Base-by-base conservation (phyloP, 1,140 invertebrate genomes). In the Branchinecta lindahli region DNA sequence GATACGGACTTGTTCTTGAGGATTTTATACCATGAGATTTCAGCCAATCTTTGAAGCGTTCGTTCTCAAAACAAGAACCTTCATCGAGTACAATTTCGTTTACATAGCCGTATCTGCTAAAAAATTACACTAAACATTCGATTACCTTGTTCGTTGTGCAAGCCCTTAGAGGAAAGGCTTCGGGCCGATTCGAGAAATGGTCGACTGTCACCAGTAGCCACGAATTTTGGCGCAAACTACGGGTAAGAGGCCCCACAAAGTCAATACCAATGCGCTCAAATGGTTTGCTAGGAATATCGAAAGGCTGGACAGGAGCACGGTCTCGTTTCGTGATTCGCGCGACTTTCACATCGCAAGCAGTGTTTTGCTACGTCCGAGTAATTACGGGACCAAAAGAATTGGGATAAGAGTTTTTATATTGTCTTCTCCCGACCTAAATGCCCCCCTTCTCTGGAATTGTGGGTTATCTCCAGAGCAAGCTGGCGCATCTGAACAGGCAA, bases 331-430 rank as follows among this genome's bases (percentile, higher is more conserved):
- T 9, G 47, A 9, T 52, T 52, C 47, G 9, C 9, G 47, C 47
- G 9, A n/a, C n/a, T n/a, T 9, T 52, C n/a, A 52, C 47, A 52
- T n/a, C n/a, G 47, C n/a, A 9, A 52, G 47, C 47, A 52, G n/a
- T 52, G n/a, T n/a, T n/a, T n/a, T 52, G 47, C 47, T 9, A 52
- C 47, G 47, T 52, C 47, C 47, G n/a, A 52, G n/a, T 52, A 52
- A 52, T 9, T n/a, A 9, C n/a, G 9, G 9, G n/a, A n/a, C 47
- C 47, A 52, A 52, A 52, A 52, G n/a, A 52, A 52, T 52, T 52
- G 9, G 9, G 9, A n/a, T n/a, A 52, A 52, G n/a, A 52, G 9
- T n/a, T n/a, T 52, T 9, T 52, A 9, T 9, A n/a, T 52, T 9
- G n/a, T 9, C n/a, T n/a, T 9, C n/a, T 52, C 9, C 47, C 47